These are phyloP conservation scores for Lutraria rhynchaena DNA, from an alignment of 1,140 invertebrate species.

Conservation along the genomic window DNA sequence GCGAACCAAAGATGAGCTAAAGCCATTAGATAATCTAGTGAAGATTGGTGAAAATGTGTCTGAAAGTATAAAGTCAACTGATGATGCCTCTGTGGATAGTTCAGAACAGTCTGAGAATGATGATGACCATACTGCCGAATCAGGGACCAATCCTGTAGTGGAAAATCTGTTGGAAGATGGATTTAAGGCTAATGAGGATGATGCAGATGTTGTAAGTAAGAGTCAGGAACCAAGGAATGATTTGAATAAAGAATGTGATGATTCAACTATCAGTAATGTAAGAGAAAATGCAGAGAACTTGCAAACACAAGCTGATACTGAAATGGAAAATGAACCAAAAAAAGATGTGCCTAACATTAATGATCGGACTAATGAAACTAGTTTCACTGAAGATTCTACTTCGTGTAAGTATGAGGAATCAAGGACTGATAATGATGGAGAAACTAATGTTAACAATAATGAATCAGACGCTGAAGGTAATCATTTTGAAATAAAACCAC, in stretches of 20 bases:
- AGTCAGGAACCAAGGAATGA: no score
- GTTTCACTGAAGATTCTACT: no score
- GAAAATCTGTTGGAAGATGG: no score
- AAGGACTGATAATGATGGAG: background rate
- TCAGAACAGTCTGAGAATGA: background rate
- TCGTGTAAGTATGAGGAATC: no score
- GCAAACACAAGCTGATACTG: background rate
- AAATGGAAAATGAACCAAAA: background rate
- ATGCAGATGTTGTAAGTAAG: no score
- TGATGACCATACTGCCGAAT: no score
- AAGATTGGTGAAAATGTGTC: background rate
- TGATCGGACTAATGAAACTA: background rate
- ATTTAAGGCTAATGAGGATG: background rate
- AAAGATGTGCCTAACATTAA: background rate
- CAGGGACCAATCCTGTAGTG: no score
- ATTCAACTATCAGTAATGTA: background rate
- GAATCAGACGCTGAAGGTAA: no score
- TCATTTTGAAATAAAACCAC: no score
- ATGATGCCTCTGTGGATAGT: background rate
- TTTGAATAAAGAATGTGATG: no score
- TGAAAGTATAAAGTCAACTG: background rate
- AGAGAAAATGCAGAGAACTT: background rate
- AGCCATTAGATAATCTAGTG: background rate
- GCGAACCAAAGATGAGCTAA: constrained; percentile 71
- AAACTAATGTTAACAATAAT: no score